Base-by-base conservation (phyloP, 2,797 vertebrate species). In the Sus cebifrons region DNA sequence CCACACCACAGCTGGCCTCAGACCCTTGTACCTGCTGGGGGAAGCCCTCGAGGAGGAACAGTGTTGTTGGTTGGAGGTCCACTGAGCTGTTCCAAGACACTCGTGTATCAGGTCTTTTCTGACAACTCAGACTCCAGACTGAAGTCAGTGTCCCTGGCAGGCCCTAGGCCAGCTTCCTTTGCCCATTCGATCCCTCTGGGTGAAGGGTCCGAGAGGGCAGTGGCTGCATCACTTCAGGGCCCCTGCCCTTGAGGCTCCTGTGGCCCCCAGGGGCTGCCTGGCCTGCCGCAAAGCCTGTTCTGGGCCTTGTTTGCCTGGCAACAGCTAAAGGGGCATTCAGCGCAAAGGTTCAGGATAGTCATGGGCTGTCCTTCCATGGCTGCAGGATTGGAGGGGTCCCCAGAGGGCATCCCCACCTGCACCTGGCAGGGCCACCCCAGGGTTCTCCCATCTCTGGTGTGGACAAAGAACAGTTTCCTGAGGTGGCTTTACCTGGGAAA, bases 141-240 rank as follows among this genome's bases (percentile, higher is more conserved):
- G n/a, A 68, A 67, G 18, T 54, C 54, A 27, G 3, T 18, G 27
- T 82, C 77, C 6, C 23, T 13, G 23, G 64, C 27, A 6, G 56
- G 44, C 36, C 14, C 9, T 64, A 44, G 70, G 68, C 6, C 18
- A 64, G 27, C 18, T 40, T 62, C 62, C 17, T n/a, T 54, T 6
- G 1, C 6, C 29, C 25, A 32, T 1, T 0, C 0, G 16, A 5
- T 32, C 25, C n/a, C 1, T 65, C 81, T 23, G 29, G n/a, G 29
- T 15, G 18, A 36, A 44, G 67, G 5, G 4, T 49, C 68, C 1
- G 58, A 44, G 67, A 27, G 13, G n/a, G 27, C 17, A 5, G 36
- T 18, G 18, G 54, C 40, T 25, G 16, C 12, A 5, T 16, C 77
- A 74, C 16, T 58, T 14, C 1, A 2, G 52, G 21, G 58, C 8